Conservation (phyloP, 2,888 invertebrate species). For the Caenorhabditis plicata region DNA sequence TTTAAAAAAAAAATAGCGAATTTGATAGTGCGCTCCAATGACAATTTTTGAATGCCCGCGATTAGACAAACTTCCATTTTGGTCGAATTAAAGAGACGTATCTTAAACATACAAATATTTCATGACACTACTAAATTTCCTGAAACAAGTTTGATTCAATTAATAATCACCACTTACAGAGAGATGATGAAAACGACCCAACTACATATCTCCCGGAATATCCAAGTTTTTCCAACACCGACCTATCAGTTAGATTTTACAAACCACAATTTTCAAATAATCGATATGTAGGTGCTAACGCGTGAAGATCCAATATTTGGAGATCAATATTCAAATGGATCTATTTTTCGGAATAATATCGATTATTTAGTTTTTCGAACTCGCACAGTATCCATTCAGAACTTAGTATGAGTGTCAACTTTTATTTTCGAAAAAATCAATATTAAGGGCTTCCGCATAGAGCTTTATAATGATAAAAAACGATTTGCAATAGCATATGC, state of each 20-base stretch:
- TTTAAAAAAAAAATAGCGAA: conserved; percentile 4
- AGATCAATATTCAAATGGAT: conserved; percentile 49
- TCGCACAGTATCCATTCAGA: conserved; percentile 55
- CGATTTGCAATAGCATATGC: conserved; percentile 40
- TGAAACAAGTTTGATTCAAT: too few relatives aligned
- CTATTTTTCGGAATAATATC: conserved; percentile 49
- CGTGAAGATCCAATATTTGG: conserved; percentile 52
- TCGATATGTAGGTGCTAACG: conserved; percentile 36
- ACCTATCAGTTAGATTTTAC: conserved; percentile 37
- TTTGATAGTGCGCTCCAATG: too few relatives aligned
- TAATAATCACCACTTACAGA: conserved; percentile 15
- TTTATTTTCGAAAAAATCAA: neutral
- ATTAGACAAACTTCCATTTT: too few relatives aligned
- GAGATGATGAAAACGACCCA: conserved; percentile 31
- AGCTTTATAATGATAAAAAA: conserved; percentile 38
- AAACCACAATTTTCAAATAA: neutral
- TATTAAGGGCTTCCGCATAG: conserved; percentile 46
- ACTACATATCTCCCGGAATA: conserved; percentile 31
- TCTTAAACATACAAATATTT: too few relatives aligned
- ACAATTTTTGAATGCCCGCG: too few relatives aligned
- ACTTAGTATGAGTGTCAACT: conserved; percentile 48
- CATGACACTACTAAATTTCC: too few relatives aligned
- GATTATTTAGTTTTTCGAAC: conserved; percentile 60
- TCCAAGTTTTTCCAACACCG: conserved; percentile 46
- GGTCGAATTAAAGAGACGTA: too few relatives aligned